These are phyloP conservation scores for Brachirus orientalis DNA, from an alignment of 2,113 vertebrate species.

Conservation along the genomic window DNA sequence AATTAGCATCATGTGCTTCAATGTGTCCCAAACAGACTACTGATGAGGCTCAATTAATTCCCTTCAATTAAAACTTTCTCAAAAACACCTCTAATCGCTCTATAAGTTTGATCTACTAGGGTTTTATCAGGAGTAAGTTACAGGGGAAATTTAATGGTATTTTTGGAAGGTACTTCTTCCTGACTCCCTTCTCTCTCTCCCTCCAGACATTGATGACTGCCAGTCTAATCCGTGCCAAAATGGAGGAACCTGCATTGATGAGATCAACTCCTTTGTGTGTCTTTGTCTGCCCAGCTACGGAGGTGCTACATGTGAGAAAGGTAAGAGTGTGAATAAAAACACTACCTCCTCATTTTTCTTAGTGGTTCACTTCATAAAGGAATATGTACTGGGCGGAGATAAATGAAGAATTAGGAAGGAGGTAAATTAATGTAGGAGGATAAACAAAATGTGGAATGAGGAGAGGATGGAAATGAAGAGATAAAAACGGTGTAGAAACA, in stretches of 20 bases:
- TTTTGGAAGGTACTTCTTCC: not conserved
- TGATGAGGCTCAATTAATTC: conserved; percentile 75
- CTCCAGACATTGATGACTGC: conserved; percentile 85
- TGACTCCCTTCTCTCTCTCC: conserved; percentile 9
- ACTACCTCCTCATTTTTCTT: conserved; percentile 2
- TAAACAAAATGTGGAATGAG: not conserved
- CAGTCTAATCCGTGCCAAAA: conserved; percentile 91
- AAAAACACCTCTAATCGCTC: conserved; percentile 61
- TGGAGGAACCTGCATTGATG: conserved; percentile 94
- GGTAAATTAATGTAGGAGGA: not conserved
- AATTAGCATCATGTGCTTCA: conserved; percentile 65
- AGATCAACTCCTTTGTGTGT: conserved; percentile 91
- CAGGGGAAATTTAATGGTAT: conserved; percentile 20
- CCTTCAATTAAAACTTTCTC: conserved; percentile 71
- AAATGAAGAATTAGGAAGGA: not conserved
- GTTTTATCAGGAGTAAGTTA: conserved; percentile 36
- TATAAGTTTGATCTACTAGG: conserved; percentile 57
- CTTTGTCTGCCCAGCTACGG: conserved; percentile 95
- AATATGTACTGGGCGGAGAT: not conserved
- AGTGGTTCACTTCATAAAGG: not conserved
- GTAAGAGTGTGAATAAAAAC: conserved; percentile 70
- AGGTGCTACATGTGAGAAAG: conserved; percentile 92
- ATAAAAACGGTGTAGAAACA: not conserved
- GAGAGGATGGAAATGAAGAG: not conserved
- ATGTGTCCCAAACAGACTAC: conserved; percentile 52